Base-by-base conservation (phyloP, 2,888 invertebrate species). In the Patella ulyssiponensis region DNA sequence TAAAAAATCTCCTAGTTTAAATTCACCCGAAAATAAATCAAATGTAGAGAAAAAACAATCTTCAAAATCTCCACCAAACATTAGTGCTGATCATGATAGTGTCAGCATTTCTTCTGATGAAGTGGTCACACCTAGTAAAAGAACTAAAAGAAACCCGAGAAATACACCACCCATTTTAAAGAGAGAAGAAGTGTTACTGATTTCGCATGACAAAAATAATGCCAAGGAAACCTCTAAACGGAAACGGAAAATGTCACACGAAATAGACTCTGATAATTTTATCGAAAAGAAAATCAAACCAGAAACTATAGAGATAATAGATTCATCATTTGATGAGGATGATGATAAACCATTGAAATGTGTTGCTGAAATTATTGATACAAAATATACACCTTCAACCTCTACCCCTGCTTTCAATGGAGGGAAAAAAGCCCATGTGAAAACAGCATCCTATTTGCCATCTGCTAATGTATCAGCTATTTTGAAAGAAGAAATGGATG, bases 101-200 rank as follows among this genome's bases (percentile, higher is more conserved):
- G 64, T 64, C 11, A 44, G 44, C 44, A 44, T 44, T 44, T 44
- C 44, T 44, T 44, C 44, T 7, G 23, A 11, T 64, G 23, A 64
- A 64, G 64, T 64, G 1, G 20, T 64, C 2, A 27, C 58, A 56
- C 71, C 76, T 15, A 75, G 69, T 20, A 20, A 69, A 69, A 75
- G n/a, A n/a, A 27, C 51, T 33, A 69, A 69, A 11, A 52, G 69
- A 71, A 52, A 51, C 52, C 51, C 44, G 20, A 44, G n/a, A n/a
- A 64, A 75, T n/a, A 33, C 75, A 75, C 33, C 69, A 69, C 64
- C n/a, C 72, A 75, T 33, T 58, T 69, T 64, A 64, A 53, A 58
- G 71, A 17, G 64, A 27, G 44, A 78, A 75, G 64, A 20, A 9
- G 14, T 64, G 5, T 12, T 12, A 12, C 23, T 23, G 20, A 64